phyloP scores from a whole-genome alignment of 1,140 invertebrate genomes.

The Drosophila baimaii region DNA sequence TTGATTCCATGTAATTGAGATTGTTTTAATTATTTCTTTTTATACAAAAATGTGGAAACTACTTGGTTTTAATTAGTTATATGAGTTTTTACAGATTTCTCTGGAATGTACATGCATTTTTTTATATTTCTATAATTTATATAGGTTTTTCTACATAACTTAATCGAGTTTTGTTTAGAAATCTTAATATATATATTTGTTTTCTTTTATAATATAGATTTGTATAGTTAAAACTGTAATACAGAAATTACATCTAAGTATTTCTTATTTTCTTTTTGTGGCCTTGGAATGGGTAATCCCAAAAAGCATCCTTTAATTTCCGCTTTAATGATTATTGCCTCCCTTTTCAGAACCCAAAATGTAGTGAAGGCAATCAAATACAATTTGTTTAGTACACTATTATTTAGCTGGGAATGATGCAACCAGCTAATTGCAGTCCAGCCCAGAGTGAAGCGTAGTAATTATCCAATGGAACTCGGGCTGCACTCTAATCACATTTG shows the following conservation, averaged over 20 bases:
- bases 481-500: neutral
- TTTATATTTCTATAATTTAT: too few species aligned
- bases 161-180: too few species aligned
- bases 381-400: slow-evolving; percentile 3
- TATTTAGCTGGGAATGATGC: slow-evolving; percentile 15
- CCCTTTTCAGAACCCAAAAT: neutral
- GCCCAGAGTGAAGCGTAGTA: slow-evolving; percentile 12
- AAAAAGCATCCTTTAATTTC: neutral
- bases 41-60: neutral
- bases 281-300: too few species aligned
- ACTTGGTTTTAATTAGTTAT: neutral
- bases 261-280: neutral
- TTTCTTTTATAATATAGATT: neutral
- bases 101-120: too few species aligned
- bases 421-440: slow-evolving; percentile 24
- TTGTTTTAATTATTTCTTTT: neutral
- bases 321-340: neutral
- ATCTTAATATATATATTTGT: too few species aligned
- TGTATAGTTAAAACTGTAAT: neutral
- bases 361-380: neutral
- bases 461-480: slow-evolving; percentile 12
- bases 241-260: neutral
- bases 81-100: too few species aligned
- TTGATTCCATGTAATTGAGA: too few species aligned
- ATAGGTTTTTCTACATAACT: neutral